Percentiles rank a stretch among this genome's conserved stretches.
Evolutionary conservation across 2,797 vertebrate species (phyloP).

Genomic region (Brachyrhaphis roseni): DNA sequence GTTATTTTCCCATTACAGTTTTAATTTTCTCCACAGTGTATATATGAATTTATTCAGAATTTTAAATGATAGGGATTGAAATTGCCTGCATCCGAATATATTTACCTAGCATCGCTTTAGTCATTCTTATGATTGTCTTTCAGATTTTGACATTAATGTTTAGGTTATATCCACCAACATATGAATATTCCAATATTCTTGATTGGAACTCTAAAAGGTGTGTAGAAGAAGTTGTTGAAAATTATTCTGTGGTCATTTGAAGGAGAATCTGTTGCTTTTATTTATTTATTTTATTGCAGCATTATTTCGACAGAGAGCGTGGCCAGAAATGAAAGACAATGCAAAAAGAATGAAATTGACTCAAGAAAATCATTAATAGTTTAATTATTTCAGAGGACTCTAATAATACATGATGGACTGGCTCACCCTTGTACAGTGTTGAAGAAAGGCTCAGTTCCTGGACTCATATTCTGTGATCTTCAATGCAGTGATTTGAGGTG

Average conservation of each 20-base stretch:
- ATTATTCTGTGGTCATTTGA: neutral
- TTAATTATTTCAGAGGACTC: neutral
- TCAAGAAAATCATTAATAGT: neutral
- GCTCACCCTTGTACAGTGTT: neutral
- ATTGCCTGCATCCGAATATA: neutral
- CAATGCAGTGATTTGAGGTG: conserved; percentile 48
- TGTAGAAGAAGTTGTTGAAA: neutral
- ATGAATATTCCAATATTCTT: neutral
- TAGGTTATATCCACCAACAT: neutral
- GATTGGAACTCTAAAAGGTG: neutral
- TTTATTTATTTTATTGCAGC: neutral
- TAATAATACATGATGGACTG: neutral
- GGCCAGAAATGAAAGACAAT: neutral
- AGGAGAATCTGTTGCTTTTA: neutral
- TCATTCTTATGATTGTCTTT: neutral
- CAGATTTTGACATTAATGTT: neutral
- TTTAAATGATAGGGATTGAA: neutral
- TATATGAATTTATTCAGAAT: neutral
- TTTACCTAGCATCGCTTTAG: neutral
- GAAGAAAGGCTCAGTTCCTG: conserved; percentile 29
- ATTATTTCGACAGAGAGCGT: neutral
- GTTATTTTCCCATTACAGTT: neutral
- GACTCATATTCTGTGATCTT: conserved; percentile 43
- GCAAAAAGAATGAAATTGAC: neutral
- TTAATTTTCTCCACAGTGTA: neutral